Base-by-base conservation (phyloP, 1,140 invertebrate genomes). In the Colletes gigas region DNA sequence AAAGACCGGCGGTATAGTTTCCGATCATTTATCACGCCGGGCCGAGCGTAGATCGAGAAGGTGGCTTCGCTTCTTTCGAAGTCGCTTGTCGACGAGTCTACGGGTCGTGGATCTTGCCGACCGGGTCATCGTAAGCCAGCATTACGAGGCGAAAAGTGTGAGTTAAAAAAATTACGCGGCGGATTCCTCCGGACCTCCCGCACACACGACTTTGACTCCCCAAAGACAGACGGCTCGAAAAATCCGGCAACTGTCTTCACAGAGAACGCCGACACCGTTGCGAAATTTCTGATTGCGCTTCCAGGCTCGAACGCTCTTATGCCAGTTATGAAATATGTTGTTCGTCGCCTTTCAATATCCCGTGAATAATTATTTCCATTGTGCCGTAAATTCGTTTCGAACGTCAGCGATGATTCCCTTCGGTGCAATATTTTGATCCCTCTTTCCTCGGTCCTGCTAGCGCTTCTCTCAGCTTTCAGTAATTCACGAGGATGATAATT, bases 161-260 rank as follows among this genome's bases (percentile, higher is more conserved):
- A 89, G 78, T 90, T 84, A 88, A 90, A 88, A 88, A 91, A 90
- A 90, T 91, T 91, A 90, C 90, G 87, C 86, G 83, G 89, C 89
- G 82, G 86, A 91, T 91, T 91, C 89, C 86, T 88, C 74, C 21
- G 83, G 90, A 91, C 89, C 90, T 90, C 89, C 90, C 90, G 89
- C 89, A 78, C 69, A 79, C 54, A 80, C 85, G 68, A 72, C 21
- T 10, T 81, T 52, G 78, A 52, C 52, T 41, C 17, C 65, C 17
- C 44, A 66, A 70, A 72, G 71, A 81, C 69, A 57, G 55, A 17
- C 71, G 47, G 44, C 54, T 50, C 21, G 30, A 81, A 81, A 79
- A 55, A 65, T 72, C 59, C 44, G 9, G 41, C 74, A 44, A 70
- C 21, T 52, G 41, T 41, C 55, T 50, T 77, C 66, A 67, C 7